Evolutionary conservation across 2,888 invertebrate species (phyloP), one percentile per base, ranked within the genome.

Genomic region (Drosophila seclusa): DNA sequence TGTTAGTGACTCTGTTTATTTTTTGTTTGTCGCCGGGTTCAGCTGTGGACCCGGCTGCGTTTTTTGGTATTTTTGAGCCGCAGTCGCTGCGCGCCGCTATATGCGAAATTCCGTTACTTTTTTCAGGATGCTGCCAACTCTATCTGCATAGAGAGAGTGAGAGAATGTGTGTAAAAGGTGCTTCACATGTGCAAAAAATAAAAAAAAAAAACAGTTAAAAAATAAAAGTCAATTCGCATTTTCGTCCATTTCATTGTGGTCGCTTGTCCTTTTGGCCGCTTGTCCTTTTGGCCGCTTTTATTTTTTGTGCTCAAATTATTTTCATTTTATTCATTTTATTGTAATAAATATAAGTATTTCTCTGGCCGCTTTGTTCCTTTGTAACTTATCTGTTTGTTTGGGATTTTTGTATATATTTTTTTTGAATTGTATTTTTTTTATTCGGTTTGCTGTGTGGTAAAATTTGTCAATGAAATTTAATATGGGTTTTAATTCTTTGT

Each of bases 221-320:
- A 40, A 45, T 18, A 52, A 34, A 36, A 59, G 38, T 31, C 54
- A 38, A 65, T 72, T 58, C 11, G 16, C 4, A n/a, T 87, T 78
- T 76, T 66, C 78, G 75, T 86, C 82, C 82, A 86, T 79, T 84
- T 84, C 84, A 84, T 89, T 87, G 89, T 75, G 89, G 87, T 89
- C 76, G 72, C 62, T 72, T 68, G 40, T 71, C 70, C 76, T 45
- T 45, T 45, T 45, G 48, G 62, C 70, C 58, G 67, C 68, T 68
- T 61, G n/a, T n/a, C n/a, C 75, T 45, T 45, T 45, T 45, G 48
- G 62, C 70, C 58, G 67, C 68, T 68, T 61, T 74, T 60, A 61
- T 58, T 57, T 60, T 62, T 73, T 77, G 71, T 64, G 77, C 69
- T 82, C 75, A 69, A 72, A 81, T 80, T 80, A 78, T 72, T 82